Conservation (phyloP, 2,888 invertebrate species). For the Hecatera dysodea region DNA sequence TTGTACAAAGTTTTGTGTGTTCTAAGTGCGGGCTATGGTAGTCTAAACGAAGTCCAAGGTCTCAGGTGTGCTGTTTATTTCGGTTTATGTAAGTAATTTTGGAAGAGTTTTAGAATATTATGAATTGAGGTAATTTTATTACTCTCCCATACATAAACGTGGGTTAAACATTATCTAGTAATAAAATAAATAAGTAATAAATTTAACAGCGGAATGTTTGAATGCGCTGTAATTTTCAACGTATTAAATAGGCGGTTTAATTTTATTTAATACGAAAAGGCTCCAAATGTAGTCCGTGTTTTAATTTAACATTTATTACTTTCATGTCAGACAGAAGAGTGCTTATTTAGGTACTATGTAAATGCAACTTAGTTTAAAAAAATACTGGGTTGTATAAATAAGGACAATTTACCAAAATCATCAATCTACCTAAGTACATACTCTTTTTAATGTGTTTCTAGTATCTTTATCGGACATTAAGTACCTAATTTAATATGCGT, state of each 20-base stretch:
- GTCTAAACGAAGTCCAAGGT: slow-evolving; percentile 84
- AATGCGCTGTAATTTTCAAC: slow-evolving; percentile 1
- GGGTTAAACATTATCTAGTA: slow-evolving; percentile 2
- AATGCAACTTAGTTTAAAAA: slow-evolving; percentile 4
- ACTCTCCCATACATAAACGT: background rate
- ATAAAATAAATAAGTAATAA: background rate
- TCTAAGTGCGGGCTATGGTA: slow-evolving; percentile 75
- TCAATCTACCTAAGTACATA: background rate
- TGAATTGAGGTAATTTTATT: slow-evolving; percentile 42
- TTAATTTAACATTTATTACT: background rate
- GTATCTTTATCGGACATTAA: slow-evolving; percentile 22
- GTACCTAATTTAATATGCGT: background rate
- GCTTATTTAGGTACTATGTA: background rate
- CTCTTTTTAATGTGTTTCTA: slow-evolving; percentile 20
- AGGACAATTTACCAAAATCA: slow-evolving; percentile 15
- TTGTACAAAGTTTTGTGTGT: slow-evolving; percentile 68
- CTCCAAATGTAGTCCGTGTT: background rate
- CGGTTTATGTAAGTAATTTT: slow-evolving; percentile 77
- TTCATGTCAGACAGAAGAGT: background rate
- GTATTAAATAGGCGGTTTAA: background rate
- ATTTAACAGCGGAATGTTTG: background rate
- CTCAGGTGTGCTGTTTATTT: slow-evolving; percentile 76
- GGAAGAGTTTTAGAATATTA: slow-evolving; percentile 53
- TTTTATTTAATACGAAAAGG: background rate
- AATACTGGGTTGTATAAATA: background rate